phyloP scores from a whole-genome alignment of 2,113 vertebrate species.

The Alces alces region DNA sequence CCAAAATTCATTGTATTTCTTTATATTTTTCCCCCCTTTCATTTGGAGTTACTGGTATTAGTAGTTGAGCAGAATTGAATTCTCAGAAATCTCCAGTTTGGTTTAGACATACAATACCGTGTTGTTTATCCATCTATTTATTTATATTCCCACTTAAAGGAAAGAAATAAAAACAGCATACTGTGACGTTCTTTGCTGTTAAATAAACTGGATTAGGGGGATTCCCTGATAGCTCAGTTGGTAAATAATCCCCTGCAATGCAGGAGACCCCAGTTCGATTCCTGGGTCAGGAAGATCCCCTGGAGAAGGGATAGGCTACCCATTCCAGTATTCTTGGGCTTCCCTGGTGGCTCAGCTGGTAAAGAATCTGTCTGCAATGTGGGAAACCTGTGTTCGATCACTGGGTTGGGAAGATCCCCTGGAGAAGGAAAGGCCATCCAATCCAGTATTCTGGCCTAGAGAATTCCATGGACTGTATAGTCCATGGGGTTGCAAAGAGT shows the following conservation, averaged over 20 bases:
- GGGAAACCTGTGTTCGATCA: background rate
- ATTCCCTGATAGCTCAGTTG: background rate
- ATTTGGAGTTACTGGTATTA: constrained; percentile 52
- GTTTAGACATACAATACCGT: background rate
- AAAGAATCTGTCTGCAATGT: background rate
- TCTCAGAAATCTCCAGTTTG: constrained; percentile 30
- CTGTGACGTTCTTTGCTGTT: background rate
- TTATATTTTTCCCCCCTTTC: background rate
- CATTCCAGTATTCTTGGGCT: background rate
- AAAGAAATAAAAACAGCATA: background rate
- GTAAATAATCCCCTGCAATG: background rate
- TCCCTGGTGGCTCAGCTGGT: background rate
- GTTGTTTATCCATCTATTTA: constrained; percentile 40
- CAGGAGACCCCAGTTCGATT: background rate
- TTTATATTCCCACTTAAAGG: background rate
- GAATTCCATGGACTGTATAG: background rate
- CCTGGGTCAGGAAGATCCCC: background rate
- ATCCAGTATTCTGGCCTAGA: background rate
- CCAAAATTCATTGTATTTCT: background rate
- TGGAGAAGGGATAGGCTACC: background rate
- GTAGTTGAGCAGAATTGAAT: constrained; percentile 9
- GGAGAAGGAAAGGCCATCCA: background rate
- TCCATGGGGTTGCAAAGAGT: background rate
- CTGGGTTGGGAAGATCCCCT: background rate
- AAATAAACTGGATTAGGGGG: background rate